Evolutionary conservation across 2,113 vertebrate genomes (phyloP).

Genomic region (Taurulus bubalis): DNA sequence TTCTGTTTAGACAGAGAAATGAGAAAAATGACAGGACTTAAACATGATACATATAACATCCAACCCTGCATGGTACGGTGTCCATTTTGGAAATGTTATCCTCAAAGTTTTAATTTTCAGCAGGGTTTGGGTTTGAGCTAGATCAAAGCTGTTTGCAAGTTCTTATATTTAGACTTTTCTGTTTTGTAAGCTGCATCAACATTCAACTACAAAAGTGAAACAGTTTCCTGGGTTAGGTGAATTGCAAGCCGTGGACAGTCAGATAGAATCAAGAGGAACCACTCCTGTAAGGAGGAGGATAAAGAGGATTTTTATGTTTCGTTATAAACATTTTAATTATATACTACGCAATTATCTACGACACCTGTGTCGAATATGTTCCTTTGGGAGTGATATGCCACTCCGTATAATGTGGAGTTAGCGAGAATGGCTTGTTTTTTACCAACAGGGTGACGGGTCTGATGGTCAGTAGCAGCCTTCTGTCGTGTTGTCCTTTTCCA

Average conservation of each 20-base stretch:
- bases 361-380: not conserved
- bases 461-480: not conserved
- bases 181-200: not conserved
- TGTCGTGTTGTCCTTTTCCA: not conserved
- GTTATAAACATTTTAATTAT: not conserved
- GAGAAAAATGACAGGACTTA: conserved; percentile 6
- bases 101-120: not conserved
- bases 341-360: not conserved
- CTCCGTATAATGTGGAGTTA: not conserved
- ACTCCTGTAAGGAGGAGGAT: not conserved
- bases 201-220: not conserved
- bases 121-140: not conserved
- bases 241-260: not conserved
- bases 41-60: not conserved
- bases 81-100: not conserved
- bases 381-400: not conserved
- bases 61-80: not conserved
- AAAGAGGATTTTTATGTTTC: not conserved
- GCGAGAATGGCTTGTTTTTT: not conserved
- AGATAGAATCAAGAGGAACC: not conserved
- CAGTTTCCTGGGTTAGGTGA: not conserved
- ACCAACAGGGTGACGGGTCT: too few relatives aligned
- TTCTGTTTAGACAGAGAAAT: conserved; percentile 61
- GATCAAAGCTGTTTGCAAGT: not conserved
- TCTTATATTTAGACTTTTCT: not conserved